A percentile compares a stretch with the other conserved stretches of the same genome.
These are phyloP conservation scores for Listronotus bonariensis DNA, from an alignment of 1,140 invertebrate genomes.

Conservation along the genomic window DNA sequence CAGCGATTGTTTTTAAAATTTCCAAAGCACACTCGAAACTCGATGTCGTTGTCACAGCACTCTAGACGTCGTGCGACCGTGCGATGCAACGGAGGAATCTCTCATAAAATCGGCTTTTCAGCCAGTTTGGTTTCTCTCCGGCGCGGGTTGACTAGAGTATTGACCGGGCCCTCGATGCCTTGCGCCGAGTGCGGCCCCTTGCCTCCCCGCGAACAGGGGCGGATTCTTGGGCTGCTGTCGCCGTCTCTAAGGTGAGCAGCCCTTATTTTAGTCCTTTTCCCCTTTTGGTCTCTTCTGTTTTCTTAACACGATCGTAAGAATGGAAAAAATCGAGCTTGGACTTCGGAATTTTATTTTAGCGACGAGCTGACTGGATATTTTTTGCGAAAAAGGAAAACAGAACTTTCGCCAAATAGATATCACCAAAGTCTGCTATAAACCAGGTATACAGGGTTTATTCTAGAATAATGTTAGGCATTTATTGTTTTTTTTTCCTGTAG, in stretches of 20 bases:
- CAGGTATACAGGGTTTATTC: no score
- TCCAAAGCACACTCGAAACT: background rate
- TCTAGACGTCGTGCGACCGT: conserved; percentile 4
- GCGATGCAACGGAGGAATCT: conserved; percentile 27
- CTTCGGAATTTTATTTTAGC: background rate
- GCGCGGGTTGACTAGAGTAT: conserved; percentile 37
- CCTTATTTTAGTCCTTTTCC: conserved; percentile 19
- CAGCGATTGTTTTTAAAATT: conserved; percentile 8
- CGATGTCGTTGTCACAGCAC: conserved; percentile 10
- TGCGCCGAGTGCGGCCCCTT: conserved; percentile 43
- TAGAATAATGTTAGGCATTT: no score
- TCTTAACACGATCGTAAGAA: conserved; percentile 2
- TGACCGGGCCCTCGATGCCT: conserved; percentile 49
- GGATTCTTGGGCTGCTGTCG: conserved; percentile 27
- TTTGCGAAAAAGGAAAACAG: no score
- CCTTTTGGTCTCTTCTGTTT: background rate
- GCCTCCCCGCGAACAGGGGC: conserved; percentile 41
- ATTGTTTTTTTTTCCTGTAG: no score
- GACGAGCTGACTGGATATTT: no score
- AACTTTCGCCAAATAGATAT: no score
- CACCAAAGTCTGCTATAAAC: no score
- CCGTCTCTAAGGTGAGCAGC: conserved; percentile 10
- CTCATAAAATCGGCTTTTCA: conserved; percentile 29
- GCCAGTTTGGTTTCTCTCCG: conserved; percentile 13
- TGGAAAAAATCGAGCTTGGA: background rate